phyloP scores from a whole-genome alignment of 2,113 vertebrate species.

The Podiceps cristatus region DNA sequence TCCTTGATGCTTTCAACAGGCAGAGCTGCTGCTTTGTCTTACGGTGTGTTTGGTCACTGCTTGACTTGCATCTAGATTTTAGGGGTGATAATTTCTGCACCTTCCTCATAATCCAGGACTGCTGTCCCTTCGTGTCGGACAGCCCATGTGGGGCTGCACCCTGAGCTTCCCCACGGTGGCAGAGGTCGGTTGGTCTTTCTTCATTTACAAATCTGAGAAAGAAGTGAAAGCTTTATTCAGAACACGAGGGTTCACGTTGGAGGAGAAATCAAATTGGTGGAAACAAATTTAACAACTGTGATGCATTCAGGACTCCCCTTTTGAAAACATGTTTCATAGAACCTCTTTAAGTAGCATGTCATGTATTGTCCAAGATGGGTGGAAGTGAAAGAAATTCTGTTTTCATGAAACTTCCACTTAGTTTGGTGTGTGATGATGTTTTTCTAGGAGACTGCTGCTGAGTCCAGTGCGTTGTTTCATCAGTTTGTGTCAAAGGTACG shows the following conservation, averaged over 20 bases:
- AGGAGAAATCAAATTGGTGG: neutral
- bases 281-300: rapidly evolving
- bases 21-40: neutral
- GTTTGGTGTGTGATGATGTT: neutral
- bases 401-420: neutral
- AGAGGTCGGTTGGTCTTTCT: neutral
- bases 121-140: neutral
- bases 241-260: rapidly evolving
- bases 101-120: neutral
- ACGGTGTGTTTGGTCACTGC: neutral
- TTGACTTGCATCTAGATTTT: neutral
- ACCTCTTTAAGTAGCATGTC: neutral
- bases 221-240: neutral
- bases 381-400: neutral
- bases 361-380: neutral
- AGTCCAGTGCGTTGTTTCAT: neutral
- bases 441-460: neutral
- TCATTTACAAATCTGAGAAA: neutral
- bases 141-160: neutral
- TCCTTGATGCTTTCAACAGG: neutral
- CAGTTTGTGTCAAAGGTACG: neutral
- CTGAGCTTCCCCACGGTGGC: rapidly evolving
- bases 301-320: neutral
- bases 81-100: rapidly evolving
- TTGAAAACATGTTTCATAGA: neutral